phyloP scores from a whole-genome alignment of 2,888 invertebrate genomes.

The Noctua janthe region DNA sequence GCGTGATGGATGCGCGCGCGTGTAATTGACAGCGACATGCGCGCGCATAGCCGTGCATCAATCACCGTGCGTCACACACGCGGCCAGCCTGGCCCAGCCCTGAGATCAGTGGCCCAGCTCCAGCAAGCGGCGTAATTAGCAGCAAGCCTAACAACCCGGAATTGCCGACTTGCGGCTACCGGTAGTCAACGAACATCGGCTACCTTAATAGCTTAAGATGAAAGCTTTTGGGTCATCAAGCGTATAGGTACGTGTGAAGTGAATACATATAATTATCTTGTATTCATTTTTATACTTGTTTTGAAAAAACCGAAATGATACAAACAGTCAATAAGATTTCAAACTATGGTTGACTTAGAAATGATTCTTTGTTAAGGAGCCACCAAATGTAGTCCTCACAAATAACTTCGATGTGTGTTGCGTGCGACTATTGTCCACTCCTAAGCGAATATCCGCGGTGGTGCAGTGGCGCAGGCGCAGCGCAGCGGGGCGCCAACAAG shows the following conservation, averaged over 20 bases:
- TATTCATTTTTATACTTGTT: not conserved
- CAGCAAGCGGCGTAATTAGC: conserved; percentile 51
- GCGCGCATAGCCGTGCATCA: conserved; percentile 66
- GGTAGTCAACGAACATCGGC: not conserved
- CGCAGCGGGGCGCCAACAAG: conserved; percentile 38
- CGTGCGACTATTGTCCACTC: not conserved
- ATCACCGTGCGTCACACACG: conserved; percentile 53
- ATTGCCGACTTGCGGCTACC: conserved; percentile 6
- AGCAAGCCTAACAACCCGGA: conserved; percentile 11
- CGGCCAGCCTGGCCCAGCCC: conserved; percentile 28
- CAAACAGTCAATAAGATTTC: not conserved
- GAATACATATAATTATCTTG: not conserved
- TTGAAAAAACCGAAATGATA: not conserved
- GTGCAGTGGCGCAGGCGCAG: conserved; percentile 30
- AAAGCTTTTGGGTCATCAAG: not conserved
- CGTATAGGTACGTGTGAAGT: too few species aligned
- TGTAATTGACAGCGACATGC: conserved; percentile 77
- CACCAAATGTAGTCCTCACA: not conserved
- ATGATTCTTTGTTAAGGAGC: not conserved
- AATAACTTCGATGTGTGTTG: not conserved
- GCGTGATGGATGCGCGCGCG: conserved; percentile 75
- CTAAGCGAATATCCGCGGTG: conserved; percentile 12
- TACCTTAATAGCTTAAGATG: not conserved
- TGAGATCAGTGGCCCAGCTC: conserved; percentile 37
- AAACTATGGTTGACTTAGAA: not conserved